A percentile compares a stretch with the other conserved stretches of the same genome.
These are phyloP conservation scores for Geococcyx californianus DNA, from an alignment of 2,113 vertebrate species.

Conservation along the genomic window DNA sequence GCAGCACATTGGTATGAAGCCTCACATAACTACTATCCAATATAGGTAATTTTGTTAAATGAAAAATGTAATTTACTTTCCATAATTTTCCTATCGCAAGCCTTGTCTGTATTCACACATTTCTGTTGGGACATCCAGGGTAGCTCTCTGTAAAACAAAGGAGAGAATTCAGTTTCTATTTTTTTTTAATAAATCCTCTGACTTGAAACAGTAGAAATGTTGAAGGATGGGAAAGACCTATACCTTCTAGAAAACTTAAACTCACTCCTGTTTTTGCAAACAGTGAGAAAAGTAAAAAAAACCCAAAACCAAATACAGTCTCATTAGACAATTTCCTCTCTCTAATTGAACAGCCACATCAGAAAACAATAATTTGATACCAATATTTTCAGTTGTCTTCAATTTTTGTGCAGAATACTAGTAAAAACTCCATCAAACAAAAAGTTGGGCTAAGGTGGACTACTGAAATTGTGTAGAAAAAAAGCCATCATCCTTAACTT, in stretches of 20 bases:
- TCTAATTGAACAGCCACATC: neutral
- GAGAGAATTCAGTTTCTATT: neutral
- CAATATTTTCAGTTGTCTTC: neutral
- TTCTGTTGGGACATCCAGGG: neutral
- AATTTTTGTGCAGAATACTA: neutral
- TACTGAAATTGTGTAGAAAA: neutral
- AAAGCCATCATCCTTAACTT: neutral
- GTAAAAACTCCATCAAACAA: neutral
- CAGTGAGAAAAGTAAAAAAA: neutral
- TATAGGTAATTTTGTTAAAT: neutral
- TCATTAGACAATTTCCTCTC: neutral
- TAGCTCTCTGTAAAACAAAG: neutral
- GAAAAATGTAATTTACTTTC: neutral
- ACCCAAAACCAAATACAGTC: neutral
- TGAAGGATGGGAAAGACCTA: neutral
- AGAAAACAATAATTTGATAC: neutral
- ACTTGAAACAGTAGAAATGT: neutral
- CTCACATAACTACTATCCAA: neutral
- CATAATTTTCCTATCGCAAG: neutral
- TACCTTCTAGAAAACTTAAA: neutral
- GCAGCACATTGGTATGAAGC: neutral
- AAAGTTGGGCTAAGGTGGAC: neutral
- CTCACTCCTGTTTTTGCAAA: fast-evolving
- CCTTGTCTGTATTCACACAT: neutral
- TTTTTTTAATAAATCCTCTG: neutral